A percentile compares a stretch with the other conserved stretches of the same genome.
These are phyloP conservation scores for Bombycilla garrulus DNA, from an alignment of 2,113 vertebrate species.

Conservation along the genomic window DNA sequence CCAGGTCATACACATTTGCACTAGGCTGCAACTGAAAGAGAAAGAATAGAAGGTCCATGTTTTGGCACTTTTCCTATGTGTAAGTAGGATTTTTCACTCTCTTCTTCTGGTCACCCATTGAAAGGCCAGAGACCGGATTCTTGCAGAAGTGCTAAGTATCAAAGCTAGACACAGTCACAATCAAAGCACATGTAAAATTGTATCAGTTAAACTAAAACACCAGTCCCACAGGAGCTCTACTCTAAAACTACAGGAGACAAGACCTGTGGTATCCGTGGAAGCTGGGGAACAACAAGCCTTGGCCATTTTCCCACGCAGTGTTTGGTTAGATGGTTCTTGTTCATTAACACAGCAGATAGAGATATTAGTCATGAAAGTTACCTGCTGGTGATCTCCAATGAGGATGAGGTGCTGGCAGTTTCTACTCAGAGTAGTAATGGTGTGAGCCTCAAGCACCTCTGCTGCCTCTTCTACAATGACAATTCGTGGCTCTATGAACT, in stretches of 20 bases:
- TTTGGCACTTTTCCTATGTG: background rate
- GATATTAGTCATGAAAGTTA: conserved; percentile 13
- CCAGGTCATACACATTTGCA: conserved; percentile 91
- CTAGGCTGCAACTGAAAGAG: conserved; percentile 85
- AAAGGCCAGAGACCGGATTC: background rate
- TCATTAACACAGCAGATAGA: background rate
- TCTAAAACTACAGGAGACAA: background rate
- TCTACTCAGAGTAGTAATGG: conserved; percentile 86
- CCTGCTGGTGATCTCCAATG: conserved; percentile 98
- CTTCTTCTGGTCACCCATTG: background rate
- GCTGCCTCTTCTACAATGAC: conserved; percentile 95
- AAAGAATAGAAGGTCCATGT: background rate
- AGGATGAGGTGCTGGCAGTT: conserved; percentile 94
- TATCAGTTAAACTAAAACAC: background rate
- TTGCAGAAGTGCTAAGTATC: background rate
- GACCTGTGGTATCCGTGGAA: background rate
- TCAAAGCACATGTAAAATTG: background rate
- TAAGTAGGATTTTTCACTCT: background rate
- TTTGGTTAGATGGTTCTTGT: background rate
- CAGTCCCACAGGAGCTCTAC: background rate
- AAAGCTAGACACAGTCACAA: background rate
- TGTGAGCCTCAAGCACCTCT: conserved; percentile 94
- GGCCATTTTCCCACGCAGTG: background rate
- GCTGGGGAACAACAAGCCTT: background rate
- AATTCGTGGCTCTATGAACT: conserved; percentile 80